Conservation (phyloP, 2,113 vertebrate species). For the Recurvirostra avosetta region DNA sequence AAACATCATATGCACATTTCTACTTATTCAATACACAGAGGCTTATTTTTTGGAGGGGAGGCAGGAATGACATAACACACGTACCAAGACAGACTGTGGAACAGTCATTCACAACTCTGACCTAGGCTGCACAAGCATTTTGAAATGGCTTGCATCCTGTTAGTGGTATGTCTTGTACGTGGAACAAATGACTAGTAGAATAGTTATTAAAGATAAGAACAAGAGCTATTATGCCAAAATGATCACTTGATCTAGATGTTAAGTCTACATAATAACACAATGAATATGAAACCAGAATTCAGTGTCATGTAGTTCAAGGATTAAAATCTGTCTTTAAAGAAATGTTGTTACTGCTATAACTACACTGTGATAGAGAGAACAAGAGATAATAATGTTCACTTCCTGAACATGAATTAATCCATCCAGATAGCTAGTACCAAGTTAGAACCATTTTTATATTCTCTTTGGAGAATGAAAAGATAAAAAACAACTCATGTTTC, state of each 20-base stretch:
- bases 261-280: not conserved
- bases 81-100: not conserved
- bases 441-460: not conserved
- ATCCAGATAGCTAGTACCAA: not conserved
- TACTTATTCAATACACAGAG: not conserved
- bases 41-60: not conserved
- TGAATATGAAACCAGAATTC: not conserved
- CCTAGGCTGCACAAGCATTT: not conserved
- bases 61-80: not conserved
- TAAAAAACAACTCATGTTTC: not conserved
- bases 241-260: not conserved
- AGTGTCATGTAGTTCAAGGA: not conserved
- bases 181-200: rapidly evolving
- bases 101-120: not conserved
- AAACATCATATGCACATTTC: not conserved
- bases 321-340: not conserved
- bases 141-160: not conserved
- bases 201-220: not conserved
- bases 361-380: not conserved
- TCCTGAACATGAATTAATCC: not conserved
- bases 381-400: not conserved
- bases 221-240: not conserved
- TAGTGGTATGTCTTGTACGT: not conserved
- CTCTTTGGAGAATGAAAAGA: not conserved
- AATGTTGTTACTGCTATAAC: not conserved